phyloP scores from a whole-genome alignment of 2,113 vertebrate species.

The Antennarius striatus region DNA sequence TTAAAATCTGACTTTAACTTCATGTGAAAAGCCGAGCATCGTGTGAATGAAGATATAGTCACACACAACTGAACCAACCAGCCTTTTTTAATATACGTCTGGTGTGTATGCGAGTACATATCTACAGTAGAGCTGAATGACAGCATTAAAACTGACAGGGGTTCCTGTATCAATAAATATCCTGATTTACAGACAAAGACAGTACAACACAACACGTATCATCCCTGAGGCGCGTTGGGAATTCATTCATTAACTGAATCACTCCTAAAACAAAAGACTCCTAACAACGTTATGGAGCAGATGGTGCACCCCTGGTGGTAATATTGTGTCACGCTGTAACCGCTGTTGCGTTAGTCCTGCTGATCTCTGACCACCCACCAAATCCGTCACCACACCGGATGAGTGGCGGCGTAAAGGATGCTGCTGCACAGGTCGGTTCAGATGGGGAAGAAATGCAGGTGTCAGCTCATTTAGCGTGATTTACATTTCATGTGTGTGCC shows the following conservation, averaged over 20 bases:
- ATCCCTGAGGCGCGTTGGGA: conserved; percentile 31
- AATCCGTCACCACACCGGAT: background rate
- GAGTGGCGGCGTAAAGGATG: conserved; percentile 1
- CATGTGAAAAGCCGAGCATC: background rate
- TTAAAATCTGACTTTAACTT: background rate
- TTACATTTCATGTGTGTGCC: conserved; percentile 39
- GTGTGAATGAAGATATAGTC: conserved; percentile 22
- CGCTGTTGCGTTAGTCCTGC: background rate
- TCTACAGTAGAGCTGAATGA: too few relatives aligned
- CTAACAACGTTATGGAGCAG: conserved; percentile 51
- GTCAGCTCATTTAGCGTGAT: conserved; percentile 47
- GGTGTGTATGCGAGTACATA: too few relatives aligned
- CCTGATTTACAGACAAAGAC: conserved; percentile 37
- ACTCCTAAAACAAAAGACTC: conserved; percentile 42
- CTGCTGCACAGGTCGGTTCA: background rate
- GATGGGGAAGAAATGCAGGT: conserved; percentile 2
- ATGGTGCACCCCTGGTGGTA: conserved; percentile 56
- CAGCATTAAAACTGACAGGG: conserved; percentile 16
- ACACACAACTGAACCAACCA: background rate
- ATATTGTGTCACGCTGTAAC: conserved; percentile 35
- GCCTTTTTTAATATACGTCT: too few relatives aligned
- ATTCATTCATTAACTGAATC: conserved; percentile 59
- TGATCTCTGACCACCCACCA: background rate
- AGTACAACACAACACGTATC: conserved; percentile 69
- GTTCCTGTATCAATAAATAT: conserved; percentile 52